phyloP scores from a whole-genome alignment of 2,113 vertebrate species.

The Channa argus region DNA sequence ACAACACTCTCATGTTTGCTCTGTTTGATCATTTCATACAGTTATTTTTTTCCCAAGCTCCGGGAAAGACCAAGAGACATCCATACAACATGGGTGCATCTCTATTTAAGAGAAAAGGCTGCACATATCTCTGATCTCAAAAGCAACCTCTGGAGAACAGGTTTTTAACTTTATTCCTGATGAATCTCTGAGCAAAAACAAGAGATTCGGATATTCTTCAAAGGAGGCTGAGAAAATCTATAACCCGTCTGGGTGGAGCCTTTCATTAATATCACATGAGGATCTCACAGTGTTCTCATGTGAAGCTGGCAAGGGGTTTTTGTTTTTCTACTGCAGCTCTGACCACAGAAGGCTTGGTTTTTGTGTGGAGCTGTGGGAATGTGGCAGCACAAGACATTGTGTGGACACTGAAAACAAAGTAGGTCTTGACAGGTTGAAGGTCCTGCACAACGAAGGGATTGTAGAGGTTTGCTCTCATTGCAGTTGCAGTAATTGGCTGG shows the following conservation, averaged over 20 bases:
- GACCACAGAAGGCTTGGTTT: conserved; percentile 36
- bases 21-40: conserved; percentile 66
- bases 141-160: conserved; percentile 56
- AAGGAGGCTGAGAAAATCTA: conserved; percentile 75
- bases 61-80: conserved; percentile 47
- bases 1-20: conserved; percentile 37
- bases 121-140: conserved; percentile 71
- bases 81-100: conserved; percentile 50
- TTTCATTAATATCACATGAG: conserved; percentile 83
- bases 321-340: conserved; percentile 57
- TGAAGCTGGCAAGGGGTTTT: conserved; percentile 52
- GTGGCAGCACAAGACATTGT: conserved; percentile 36
- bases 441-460: conserved; percentile 38
- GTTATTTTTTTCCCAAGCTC: conserved; percentile 41
- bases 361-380: conserved; percentile 49
- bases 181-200: conserved; percentile 72
- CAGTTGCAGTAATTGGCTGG: conserved; percentile 45
- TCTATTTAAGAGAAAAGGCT: conserved; percentile 52
- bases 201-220: conserved; percentile 76
- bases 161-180: conserved; percentile 75
- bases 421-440: conserved; percentile 55
- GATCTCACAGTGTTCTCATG: conserved; percentile 53
- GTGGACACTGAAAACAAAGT: conserved; percentile 55
- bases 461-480: conserved; percentile 23
- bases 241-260: conserved; percentile 67